Percentiles rank a stretch among this genome's conserved stretches.
These are phyloP conservation scores for Choreutis nemorana DNA, from an alignment of 2,888 invertebrate species.

Conservation along the genomic window DNA sequence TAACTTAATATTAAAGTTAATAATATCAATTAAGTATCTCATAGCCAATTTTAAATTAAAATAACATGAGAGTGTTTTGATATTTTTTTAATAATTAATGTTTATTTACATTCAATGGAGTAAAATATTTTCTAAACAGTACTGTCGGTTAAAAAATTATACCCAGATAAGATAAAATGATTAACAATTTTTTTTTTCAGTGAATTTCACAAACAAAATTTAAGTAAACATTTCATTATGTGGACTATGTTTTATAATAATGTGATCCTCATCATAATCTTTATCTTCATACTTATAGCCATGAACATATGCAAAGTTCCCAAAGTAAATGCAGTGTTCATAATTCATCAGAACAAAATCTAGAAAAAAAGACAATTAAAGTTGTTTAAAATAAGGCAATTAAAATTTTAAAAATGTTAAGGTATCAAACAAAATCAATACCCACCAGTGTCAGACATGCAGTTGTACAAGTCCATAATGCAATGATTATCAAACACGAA, in stretches of 20 bases:
- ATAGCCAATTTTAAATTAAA: no score
- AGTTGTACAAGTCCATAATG: conserved; percentile 53
- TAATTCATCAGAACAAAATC: conserved; percentile 34
- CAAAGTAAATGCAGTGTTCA: conserved; percentile 43
- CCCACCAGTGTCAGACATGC: conserved; percentile 38
- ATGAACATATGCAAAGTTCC: conserved; percentile 53
- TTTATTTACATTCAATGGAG: no score
- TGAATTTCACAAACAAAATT: no score
- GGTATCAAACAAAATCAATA: not conserved
- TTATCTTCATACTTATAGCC: conserved; percentile 40
- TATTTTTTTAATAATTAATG: no score
- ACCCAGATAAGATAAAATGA: no score
- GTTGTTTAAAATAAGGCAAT: not conserved
- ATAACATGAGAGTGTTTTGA: no score
- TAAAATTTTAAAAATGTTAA: not conserved
- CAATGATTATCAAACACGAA: conserved; percentile 53
- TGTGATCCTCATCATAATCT: conserved; percentile 42
- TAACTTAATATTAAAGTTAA: no score
- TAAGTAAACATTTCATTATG: no score
- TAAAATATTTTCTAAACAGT: no score
- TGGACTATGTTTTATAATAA: conserved; percentile 22
- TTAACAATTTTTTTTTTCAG: no score
- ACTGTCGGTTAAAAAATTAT: no score
- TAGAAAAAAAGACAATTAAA: conserved; percentile 14
- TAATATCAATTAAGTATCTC: no score